These are phyloP conservation scores for Catharus minimus DNA, from an alignment of 2,113 vertebrate species.

Conservation along the genomic window DNA sequence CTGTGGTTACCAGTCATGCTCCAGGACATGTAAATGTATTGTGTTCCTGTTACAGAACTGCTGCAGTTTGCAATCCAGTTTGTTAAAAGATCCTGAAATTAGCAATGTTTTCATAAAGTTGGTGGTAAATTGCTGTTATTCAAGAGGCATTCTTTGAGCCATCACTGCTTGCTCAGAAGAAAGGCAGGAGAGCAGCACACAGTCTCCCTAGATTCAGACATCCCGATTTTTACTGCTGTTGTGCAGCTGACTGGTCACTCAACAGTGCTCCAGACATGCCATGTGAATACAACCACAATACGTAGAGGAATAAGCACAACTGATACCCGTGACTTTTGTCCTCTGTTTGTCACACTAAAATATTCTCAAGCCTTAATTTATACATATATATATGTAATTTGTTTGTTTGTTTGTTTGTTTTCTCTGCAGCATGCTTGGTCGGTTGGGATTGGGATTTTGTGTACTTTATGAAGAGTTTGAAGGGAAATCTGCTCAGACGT, in stretches of 20 bases:
- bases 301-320: background rate
- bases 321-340: accelerated
- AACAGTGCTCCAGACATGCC: background rate
- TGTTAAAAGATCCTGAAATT: background rate
- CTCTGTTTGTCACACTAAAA: background rate
- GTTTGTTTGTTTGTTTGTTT: background rate
- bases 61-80: slow-evolving; percentile 5
- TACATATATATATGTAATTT: background rate
- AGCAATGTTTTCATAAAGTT: background rate
- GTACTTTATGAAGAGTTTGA: background rate
- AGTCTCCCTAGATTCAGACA: background rate
- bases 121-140: background rate
- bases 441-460: background rate
- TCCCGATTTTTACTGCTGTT: background rate
- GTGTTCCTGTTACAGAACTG: background rate
- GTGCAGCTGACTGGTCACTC: background rate
- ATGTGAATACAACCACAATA: accelerated
- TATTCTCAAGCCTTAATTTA: background rate
- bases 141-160: background rate
- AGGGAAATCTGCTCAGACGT: background rate
- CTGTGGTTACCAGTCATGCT: background rate
- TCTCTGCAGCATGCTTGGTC: accelerated
- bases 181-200: background rate
- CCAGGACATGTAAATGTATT: background rate
- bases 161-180: background rate